A percentile compares a stretch with the other conserved stretches of the same genome.
Evolutionary conservation across 2,113 vertebrate species (phyloP).

Genomic region (Ceuthmochares aereus): DNA sequence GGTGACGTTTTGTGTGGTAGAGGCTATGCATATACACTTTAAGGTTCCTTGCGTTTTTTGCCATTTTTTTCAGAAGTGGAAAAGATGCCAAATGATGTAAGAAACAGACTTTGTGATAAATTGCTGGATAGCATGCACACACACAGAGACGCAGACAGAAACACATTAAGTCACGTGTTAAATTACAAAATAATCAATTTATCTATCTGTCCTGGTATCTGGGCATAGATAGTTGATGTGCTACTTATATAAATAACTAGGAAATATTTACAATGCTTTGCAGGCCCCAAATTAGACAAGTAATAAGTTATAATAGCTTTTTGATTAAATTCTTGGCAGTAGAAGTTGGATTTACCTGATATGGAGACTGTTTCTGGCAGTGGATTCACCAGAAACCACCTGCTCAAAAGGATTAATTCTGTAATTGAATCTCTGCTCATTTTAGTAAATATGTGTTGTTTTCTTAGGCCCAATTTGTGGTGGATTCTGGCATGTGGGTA

Average conservation of each 20-base stretch:
- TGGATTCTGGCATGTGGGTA: not conserved
- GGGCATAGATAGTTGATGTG: slow-evolving; percentile 8
- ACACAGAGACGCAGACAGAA: not conserved
- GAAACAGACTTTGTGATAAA: not conserved
- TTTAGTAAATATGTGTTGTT: slow-evolving; percentile 25
- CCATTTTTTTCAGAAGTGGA: not conserved
- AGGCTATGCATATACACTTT: not conserved
- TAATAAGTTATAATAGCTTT: slow-evolving; percentile 68
- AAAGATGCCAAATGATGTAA: not conserved
- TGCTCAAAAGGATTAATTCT: slow-evolving; percentile 48
- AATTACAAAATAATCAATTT: slow-evolving; percentile 42
- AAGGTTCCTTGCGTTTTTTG: not conserved
- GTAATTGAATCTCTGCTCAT: slow-evolving; percentile 56
- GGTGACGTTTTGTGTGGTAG: not conserved
- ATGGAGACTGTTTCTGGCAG: slow-evolving; percentile 34
- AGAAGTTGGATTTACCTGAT: slow-evolving; percentile 53
- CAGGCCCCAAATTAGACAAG: slow-evolving; percentile 40
- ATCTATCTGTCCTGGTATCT: slow-evolving; percentile 24
- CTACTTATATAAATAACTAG: not conserved
- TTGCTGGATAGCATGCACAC: not conserved
- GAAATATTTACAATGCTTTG: slow-evolving; percentile 58
- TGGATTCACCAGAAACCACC: slow-evolving; percentile 52
- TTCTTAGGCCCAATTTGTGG: not conserved
- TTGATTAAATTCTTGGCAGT: slow-evolving; percentile 67
- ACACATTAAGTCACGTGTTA: not conserved